These are phyloP conservation scores for Parauchenoglanis punctatus DNA, from an alignment of 2,797 vertebrate species.

Conservation along the genomic window DNA sequence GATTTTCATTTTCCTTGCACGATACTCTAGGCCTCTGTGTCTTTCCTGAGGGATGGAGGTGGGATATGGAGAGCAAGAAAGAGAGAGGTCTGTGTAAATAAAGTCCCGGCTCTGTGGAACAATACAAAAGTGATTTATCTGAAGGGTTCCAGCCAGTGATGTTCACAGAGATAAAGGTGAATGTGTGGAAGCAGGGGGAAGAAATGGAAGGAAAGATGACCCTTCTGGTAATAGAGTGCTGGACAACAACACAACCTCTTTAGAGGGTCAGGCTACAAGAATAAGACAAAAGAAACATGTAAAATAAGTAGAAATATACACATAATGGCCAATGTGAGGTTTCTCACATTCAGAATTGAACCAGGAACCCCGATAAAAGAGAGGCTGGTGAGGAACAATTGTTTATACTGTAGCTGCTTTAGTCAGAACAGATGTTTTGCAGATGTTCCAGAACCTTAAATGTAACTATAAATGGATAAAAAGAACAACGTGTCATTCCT, in stretches of 20 bases:
- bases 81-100: slow-evolving; percentile 48
- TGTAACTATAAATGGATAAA: neutral
- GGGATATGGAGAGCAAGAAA: slow-evolving; percentile 23
- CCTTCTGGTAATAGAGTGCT: slow-evolving; percentile 24
- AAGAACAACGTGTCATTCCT: neutral
- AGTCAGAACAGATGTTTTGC: neutral
- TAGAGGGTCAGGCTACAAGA: neutral
- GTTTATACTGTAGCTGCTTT: neutral
- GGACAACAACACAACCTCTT: neutral
- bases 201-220: neutral
- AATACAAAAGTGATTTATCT: slow-evolving; percentile 49
- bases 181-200: slow-evolving; percentile 6
- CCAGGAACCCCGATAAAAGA: neutral
- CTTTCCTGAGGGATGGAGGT: slow-evolving; percentile 51
- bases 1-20: slow-evolving; percentile 57
- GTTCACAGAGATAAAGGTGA: slow-evolving; percentile 30
- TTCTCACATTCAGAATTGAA: neutral
- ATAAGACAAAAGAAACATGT: neutral
- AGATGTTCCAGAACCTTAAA: neutral
- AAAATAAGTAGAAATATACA: neutral
- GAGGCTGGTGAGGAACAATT: neutral
- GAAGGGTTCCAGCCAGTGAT: slow-evolving; percentile 36
- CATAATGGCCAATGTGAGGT: neutral
- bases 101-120: slow-evolving; percentile 37
- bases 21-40: slow-evolving; percentile 39